Evolutionary conservation across 1,140 invertebrate species (phyloP).

Genomic region (Potamilus streckersoni): DNA sequence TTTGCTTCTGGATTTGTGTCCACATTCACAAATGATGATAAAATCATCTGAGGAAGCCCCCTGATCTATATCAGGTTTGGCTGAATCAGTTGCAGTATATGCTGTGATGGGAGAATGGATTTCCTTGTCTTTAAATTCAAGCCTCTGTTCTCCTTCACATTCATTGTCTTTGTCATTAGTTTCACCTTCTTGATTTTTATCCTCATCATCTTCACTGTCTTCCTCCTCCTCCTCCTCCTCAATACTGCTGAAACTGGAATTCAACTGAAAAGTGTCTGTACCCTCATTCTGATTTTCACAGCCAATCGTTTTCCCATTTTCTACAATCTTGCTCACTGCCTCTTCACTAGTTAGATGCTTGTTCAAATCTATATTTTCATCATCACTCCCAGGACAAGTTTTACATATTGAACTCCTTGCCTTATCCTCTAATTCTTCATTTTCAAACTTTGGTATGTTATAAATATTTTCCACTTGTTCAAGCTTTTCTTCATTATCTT

Average conservation of each 20-base stretch:
- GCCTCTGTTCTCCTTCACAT: conserved; percentile 18
- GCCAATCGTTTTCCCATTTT: conserved; percentile 3
- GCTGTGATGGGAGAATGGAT: conserved; percentile 14
- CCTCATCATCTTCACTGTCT: conserved; percentile 7
- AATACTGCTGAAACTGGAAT: conserved; percentile 29
- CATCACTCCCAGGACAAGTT: background rate
- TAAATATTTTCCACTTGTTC: conserved; percentile 10
- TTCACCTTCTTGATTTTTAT: background rate
- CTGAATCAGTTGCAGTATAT: background rate
- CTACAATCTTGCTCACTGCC: background rate
- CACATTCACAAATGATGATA: conserved; percentile 30
- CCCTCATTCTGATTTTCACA: conserved; percentile 6
- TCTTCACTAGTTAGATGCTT: conserved; percentile 14
- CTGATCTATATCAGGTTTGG: background rate
- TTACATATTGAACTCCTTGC: background rate
- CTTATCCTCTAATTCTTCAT: conserved; percentile 11
- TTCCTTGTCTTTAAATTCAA: conserved; percentile 11
- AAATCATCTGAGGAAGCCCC: conserved; percentile 5
- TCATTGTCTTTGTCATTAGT: conserved; percentile 4
- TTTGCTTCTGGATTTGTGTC: conserved; percentile 27
- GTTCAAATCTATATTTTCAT: conserved; percentile 6
- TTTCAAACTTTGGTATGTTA: conserved; percentile 13
- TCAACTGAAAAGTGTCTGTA: conserved; percentile 24
- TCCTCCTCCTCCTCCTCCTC: conserved; percentile 13
- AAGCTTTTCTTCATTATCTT: conserved; percentile 13